These are phyloP conservation scores for Halcyon chelicuti DNA, from an alignment of 2,797 vertebrate genomes.

Conservation along the genomic window DNA sequence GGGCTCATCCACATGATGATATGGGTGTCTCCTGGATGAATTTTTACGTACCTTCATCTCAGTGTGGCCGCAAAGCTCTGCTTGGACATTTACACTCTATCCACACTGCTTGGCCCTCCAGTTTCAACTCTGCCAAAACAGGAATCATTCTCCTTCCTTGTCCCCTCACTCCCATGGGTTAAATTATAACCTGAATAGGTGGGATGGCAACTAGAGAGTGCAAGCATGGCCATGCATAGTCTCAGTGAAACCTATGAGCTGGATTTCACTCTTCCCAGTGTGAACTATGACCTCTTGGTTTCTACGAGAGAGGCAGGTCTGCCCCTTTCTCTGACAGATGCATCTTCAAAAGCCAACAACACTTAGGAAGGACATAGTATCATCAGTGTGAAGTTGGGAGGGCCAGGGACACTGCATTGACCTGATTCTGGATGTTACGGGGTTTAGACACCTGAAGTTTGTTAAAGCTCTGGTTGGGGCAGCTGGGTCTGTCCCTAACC, in stretches of 20 bases:
- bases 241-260: not conserved
- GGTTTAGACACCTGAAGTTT: not conserved
- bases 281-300: not conserved
- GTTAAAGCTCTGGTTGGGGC: not conserved
- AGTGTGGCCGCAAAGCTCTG: not conserved
- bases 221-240: accelerated
- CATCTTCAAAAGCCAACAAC: not conserved
- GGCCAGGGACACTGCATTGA: not conserved
- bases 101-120: accelerated
- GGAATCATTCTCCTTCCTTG: not conserved
- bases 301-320: not conserved
- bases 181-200: not conserved
- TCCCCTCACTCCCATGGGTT: accelerated
- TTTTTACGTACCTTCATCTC: not conserved
- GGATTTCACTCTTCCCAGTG: not conserved
- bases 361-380: not conserved
- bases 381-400: accelerated
- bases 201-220: not conserved
- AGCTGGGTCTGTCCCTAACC: not conserved
- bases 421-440: not conserved
- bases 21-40: not conserved
- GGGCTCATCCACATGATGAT: not conserved
- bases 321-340: not conserved
- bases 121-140: not conserved
- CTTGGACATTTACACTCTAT: not conserved